Percentiles rank a stretch among this genome's conserved stretches.
Evolutionary conservation across 1,140 invertebrate genomes (phyloP).

Genomic region (Ceratoteleas bidentatus): DNA sequence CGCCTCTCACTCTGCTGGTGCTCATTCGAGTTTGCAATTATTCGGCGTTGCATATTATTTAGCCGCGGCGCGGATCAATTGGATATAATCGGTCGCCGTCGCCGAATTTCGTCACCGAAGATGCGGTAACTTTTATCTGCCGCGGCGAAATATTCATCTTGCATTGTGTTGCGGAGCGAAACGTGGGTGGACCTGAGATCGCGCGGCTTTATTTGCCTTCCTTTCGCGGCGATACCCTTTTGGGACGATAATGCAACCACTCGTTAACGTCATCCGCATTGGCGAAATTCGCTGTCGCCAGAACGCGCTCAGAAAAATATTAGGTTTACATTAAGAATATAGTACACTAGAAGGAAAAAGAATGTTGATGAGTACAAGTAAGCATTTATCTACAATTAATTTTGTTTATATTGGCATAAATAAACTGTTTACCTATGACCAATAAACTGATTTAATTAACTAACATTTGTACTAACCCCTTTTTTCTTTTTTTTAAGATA

Average conservation of each 20-base stretch:
- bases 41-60: neutral
- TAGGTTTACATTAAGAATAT: too few relatives aligned
- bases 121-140: neutral
- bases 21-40: slow-evolving; percentile 33
- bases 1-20: slow-evolving; percentile 37
- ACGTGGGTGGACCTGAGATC: slow-evolving; percentile 45
- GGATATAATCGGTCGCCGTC: neutral
- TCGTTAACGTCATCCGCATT: slow-evolving; percentile 4
- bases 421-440: too few relatives aligned
- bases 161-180: slow-evolving; percentile 18
- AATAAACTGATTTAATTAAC: too few relatives aligned
- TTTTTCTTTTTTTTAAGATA: too few relatives aligned
- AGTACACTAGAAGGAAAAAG: too few relatives aligned
- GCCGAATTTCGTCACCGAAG: slow-evolving; percentile 19
- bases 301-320: too few relatives aligned
- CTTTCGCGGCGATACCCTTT: slow-evolving; percentile 41
- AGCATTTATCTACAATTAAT: too few relatives aligned
- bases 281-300: too few relatives aligned
- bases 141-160: slow-evolving; percentile 28
- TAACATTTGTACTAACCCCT: too few relatives aligned
- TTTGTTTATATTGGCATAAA: too few relatives aligned
- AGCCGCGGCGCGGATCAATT: too few relatives aligned
- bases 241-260: slow-evolving; percentile 19
- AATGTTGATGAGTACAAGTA: too few relatives aligned
- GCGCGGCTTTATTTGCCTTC: slow-evolving; percentile 32